phyloP scores from a whole-genome alignment of 2,888 invertebrate species.

The Phasia obesa region DNA sequence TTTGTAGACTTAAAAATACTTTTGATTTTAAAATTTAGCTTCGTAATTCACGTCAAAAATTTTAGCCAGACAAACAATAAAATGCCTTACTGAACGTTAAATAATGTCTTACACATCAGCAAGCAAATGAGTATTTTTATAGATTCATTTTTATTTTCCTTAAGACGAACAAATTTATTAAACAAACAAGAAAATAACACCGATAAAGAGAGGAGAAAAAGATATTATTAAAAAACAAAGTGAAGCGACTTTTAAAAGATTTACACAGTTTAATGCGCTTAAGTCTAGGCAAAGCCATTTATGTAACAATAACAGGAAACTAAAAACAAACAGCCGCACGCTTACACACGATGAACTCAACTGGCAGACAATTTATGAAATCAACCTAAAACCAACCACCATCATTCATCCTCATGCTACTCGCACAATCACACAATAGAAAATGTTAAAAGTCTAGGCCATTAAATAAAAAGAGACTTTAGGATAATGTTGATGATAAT shows the following conservation, averaged over 20 bases:
- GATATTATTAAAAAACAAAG: slow-evolving; percentile 26
- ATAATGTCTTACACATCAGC: slow-evolving; percentile 51
- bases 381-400: slow-evolving; percentile 1
- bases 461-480: slow-evolving; percentile 32
- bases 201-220: not conserved
- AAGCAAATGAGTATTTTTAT: slow-evolving; percentile 33
- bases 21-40: no score
- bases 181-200: slow-evolving; percentile 52
- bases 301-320: slow-evolving; percentile 49
- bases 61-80: not conserved
- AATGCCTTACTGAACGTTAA: slow-evolving; percentile 22
- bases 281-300: slow-evolving; percentile 61
- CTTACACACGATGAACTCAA: not conserved
- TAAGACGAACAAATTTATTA: slow-evolving; percentile 54
- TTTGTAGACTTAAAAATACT: no score
- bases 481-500: slow-evolving; percentile 13
- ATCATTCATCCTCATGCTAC: not conserved
- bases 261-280: slow-evolving; percentile 67
- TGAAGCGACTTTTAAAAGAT: slow-evolving; percentile 63
- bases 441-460: slow-evolving; percentile 28
- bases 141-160: slow-evolving; percentile 26
- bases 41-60: not conserved
- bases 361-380: not conserved
- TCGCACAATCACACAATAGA: not conserved
- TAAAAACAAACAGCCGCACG: not conserved